Evolutionary conservation across 2,888 invertebrate genomes (phyloP), one percentile per base, ranked within the genome.

Genomic region (Trisateles emortualis): DNA sequence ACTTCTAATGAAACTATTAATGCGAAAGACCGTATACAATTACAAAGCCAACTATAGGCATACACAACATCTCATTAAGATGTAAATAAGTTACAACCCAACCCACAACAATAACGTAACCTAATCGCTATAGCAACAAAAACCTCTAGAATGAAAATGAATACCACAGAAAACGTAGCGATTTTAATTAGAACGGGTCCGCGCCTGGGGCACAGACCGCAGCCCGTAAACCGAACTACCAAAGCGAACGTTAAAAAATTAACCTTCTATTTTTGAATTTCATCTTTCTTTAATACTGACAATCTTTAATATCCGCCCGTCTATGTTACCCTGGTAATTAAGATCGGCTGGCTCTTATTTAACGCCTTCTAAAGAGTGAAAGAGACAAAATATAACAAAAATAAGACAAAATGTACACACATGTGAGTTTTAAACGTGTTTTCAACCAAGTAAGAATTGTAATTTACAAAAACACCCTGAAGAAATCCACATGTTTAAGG

Each of bases 151-250:
- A 89, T 87, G 88, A 84, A 88, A 90, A 90, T 87, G 87, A 86
- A 88, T 87, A 85, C 85, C 86, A 82, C 85, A 87, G 87, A 87
- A 83, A 86, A 86, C 86, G 85, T 84, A 84, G 87, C 86, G 84
- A 87, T 91, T 91, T 90, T 92, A 91, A 91, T 91, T 90, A 91
- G 90, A 88, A 82, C 83, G 77, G n/a, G 80, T 77, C 78, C 67
- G 74, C 74, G 88, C 90, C 88, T 79, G 83, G 77, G 88, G 89
- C 82, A 57, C 1, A 79, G 81, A 86, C 87, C 87, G 84, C 89
- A 83, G 73, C 73, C 81, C 72, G 82, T 84, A 80, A 83, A 82
- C 78, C 77, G 71, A 78, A 78, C 78, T 75, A 81, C 78, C 74
- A 70, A n/a, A 57, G 52, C 42, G 58, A 67, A 76, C 74, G 67